phyloP scores from a whole-genome alignment of 2,888 invertebrate species.

The Leptinotarsa tumamoca region DNA sequence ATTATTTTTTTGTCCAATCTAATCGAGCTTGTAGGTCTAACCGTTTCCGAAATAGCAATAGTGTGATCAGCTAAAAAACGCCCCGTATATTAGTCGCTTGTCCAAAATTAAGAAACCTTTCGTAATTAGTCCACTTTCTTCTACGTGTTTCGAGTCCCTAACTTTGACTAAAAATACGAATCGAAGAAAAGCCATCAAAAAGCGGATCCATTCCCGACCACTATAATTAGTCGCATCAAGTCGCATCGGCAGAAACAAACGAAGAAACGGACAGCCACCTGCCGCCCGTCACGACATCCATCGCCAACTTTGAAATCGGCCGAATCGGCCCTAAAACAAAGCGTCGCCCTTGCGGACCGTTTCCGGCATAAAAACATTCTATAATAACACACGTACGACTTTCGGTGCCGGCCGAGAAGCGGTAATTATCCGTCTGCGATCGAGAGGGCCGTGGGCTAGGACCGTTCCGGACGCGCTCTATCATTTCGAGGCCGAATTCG shows the following conservation, averaged over 20 bases:
- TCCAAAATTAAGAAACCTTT: too few relatives aligned
- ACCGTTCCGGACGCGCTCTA: slow-evolving; percentile 8
- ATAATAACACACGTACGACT: slow-evolving; percentile 64
- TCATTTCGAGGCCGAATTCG: slow-evolving; percentile 6
- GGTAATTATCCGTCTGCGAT: slow-evolving; percentile 61
- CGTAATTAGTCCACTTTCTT: too few relatives aligned
- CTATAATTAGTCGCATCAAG: not conserved
- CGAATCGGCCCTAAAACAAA: slow-evolving; percentile 4
- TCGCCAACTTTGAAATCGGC: slow-evolving; percentile 4
- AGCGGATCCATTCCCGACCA: too few relatives aligned
- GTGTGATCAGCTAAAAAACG: too few relatives aligned
- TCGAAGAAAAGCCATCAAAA: not conserved
- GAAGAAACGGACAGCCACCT: slow-evolving; percentile 1
- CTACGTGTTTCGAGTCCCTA: too few relatives aligned
- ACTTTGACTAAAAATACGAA: not conserved
- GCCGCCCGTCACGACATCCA: slow-evolving; percentile 1
- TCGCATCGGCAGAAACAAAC: slow-evolving; percentile 1
- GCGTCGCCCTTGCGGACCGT: slow-evolving; percentile 43
- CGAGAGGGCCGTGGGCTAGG: slow-evolving; percentile 2
- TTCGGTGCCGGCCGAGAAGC: slow-evolving; percentile 47
- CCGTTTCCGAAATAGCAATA: too few relatives aligned
- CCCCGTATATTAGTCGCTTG: too few relatives aligned
- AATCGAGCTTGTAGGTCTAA: too few relatives aligned
- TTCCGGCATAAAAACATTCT: slow-evolving; percentile 66
- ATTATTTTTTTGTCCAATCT: too few relatives aligned